Evolutionary conservation across 2,888 invertebrate species (phyloP).

Genomic region (Leucophenga montana): DNA sequence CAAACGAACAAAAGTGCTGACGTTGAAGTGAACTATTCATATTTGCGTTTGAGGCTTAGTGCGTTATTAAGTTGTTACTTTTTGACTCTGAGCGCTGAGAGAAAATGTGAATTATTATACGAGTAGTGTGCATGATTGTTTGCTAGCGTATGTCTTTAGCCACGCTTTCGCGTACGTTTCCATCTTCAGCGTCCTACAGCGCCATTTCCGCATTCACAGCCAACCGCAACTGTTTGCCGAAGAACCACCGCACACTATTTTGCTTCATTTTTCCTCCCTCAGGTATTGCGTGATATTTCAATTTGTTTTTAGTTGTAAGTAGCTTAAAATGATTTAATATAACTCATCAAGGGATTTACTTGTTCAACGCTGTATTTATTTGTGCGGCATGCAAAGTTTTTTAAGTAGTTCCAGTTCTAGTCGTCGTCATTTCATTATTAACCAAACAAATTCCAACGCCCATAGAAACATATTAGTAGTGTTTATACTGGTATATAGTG

Average conservation of each 20-base stretch:
- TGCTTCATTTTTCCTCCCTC: slow-evolving; percentile 43
- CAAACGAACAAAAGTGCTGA: neutral
- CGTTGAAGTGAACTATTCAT: slow-evolving; percentile 55
- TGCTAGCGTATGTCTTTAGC: neutral
- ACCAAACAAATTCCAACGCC: too few species aligned
- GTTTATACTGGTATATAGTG: too few species aligned
- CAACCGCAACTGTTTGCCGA: slow-evolving; percentile 16
- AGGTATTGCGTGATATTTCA: slow-evolving; percentile 68
- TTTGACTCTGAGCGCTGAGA: slow-evolving; percentile 22
- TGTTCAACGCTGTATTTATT: slow-evolving; percentile 42
- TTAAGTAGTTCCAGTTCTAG: slow-evolving; percentile 44
- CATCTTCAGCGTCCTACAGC: neutral
- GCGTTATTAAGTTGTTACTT: slow-evolving; percentile 67
- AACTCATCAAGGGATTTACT: slow-evolving; percentile 68
- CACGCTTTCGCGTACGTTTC: neutral
- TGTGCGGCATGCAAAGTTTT: slow-evolving; percentile 56
- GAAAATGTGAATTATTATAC: slow-evolving; percentile 3
- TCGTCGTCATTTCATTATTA: too few species aligned
- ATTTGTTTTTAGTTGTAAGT: slow-evolving; percentile 68
- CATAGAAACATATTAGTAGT: too few species aligned
- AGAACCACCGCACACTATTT: slow-evolving; percentile 6
- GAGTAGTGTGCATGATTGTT: neutral
- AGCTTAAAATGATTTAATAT: slow-evolving; percentile 68
- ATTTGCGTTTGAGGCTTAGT: slow-evolving; percentile 66
- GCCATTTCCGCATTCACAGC: slow-evolving; percentile 4